phyloP scores from a whole-genome alignment of 2,888 invertebrate genomes.

The Habrosyne pyritoides region DNA sequence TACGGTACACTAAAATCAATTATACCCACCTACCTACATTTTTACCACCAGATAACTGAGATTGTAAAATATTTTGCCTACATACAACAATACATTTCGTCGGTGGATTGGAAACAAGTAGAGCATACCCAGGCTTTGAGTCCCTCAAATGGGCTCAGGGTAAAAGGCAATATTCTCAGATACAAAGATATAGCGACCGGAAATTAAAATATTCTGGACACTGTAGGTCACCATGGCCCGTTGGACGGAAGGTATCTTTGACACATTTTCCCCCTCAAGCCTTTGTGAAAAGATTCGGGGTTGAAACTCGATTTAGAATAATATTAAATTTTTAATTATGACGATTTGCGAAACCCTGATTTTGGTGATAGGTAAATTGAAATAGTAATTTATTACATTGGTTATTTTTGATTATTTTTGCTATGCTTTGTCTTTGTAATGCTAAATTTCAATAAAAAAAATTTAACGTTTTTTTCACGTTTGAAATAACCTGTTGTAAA shows the following conservation, averaged over 20 bases:
- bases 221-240: conserved; percentile 17
- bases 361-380: background rate
- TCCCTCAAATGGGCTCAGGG: conserved; percentile 10
- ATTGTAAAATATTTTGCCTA: background rate
- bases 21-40: no score
- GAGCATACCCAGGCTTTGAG: conserved; percentile 10
- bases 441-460: no score
- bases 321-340: background rate
- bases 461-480: no score
- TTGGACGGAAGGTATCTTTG: background rate
- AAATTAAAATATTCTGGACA: conserved; percentile 49
- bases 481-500: no score
- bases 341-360: background rate
- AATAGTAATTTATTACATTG: no score
- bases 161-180: conserved; percentile 23
- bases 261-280: background rate
- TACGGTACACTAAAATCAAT: no score
- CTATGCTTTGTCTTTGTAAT: no score
- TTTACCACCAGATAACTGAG: no score
- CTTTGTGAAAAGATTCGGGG: background rate
- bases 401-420: no score
- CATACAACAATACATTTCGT: background rate
- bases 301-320: background rate
- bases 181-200: conserved; percentile 29
- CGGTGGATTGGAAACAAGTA: background rate